Base-by-base conservation (phyloP, 1,140 invertebrate species). In the Polypedilum pembai region DNA sequence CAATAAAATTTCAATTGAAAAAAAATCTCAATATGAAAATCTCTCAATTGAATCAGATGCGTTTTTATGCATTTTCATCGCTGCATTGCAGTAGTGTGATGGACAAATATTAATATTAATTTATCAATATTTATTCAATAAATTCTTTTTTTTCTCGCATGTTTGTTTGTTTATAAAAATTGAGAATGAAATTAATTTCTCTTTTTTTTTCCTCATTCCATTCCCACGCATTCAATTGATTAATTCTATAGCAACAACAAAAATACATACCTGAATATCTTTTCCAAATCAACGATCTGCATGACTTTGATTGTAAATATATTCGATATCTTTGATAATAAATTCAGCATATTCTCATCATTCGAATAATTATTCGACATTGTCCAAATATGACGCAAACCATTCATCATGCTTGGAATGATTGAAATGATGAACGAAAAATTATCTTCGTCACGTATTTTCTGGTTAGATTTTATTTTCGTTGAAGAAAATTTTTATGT, bases 311-410 rank as follows among this genome's bases (percentile, higher is more conserved):
- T 86, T 74, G 88, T 88, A 5, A 96, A 82, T 18, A 91, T 88
- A 87, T 89, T 92, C 0, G 92, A 92, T 79, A 96, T 92, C 76
- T 90, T 86, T 74, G 90, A 88, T 79, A 96, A 86, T 3, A 96
- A 81, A 0, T 89, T 86, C 12, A 90, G 84, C 90, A 94, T 93
- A 72, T 87, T 86, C 65, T 92, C 89, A 78, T 93, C 91, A 0
- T 79, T 85, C 12, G 87, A 87, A 78, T 91, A 94, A 77, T 90
- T 89, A 73, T 88, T 86, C 0, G 91, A 94, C 33, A 93, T 84
- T 18, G 91, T 86, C 92, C 92, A 94, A 76, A 95, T 90, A 85
- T 95, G 90, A 77, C 90, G 87, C 20, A 96, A 82, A 12, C 91
- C 91, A 78, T 93, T 90, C 84, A 94, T 91, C 73, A 96, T 82